A percentile compares a stretch with the other conserved stretches of the same genome.
Evolutionary conservation across 2,797 vertebrate species (phyloP).

Genomic region (Brotula barbata): DNA sequence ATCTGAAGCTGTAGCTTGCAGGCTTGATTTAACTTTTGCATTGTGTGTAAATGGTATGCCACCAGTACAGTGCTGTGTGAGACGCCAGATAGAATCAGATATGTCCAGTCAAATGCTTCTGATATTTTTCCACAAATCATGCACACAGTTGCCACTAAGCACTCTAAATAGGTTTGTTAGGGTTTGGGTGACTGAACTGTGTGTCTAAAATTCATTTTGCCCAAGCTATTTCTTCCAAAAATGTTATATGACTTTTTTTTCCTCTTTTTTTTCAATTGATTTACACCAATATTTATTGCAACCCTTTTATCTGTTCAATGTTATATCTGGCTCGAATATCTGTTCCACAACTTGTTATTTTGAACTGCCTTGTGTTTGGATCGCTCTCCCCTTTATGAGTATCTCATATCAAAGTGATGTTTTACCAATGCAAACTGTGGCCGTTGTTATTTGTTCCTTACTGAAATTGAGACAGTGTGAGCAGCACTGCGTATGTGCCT

Average conservation of each 20-base stretch:
- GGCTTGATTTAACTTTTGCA: conserved; percentile 92
- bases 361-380: conserved; percentile 71
- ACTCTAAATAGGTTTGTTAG: conserved; percentile 80
- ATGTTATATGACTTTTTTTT: conserved; percentile 44
- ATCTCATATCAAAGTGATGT: conserved; percentile 65
- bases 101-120: conserved; percentile 56
- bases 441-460: conserved; percentile 65
- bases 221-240: conserved; percentile 57
- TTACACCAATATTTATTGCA: conserved; percentile 55
- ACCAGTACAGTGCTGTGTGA: conserved; percentile 71
- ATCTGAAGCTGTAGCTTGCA: conserved; percentile 95
- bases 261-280: conserved; percentile 44
- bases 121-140: conserved; percentile 53
- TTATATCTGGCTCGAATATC: conserved; percentile 61
- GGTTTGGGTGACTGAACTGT: conserved; percentile 79
- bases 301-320: conserved; percentile 70
- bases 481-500: conserved; percentile 82
- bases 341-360: conserved; percentile 49
- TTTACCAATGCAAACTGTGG: conserved; percentile 61
- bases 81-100: conserved; percentile 78
- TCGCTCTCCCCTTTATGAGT: conserved; percentile 75
- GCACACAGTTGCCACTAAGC: conserved; percentile 73
- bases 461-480: conserved; percentile 77
- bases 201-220: conserved; percentile 74
- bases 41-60: conserved; percentile 71